phyloP scores from a whole-genome alignment of 2,113 vertebrate genomes.

The Silurus glanis region DNA sequence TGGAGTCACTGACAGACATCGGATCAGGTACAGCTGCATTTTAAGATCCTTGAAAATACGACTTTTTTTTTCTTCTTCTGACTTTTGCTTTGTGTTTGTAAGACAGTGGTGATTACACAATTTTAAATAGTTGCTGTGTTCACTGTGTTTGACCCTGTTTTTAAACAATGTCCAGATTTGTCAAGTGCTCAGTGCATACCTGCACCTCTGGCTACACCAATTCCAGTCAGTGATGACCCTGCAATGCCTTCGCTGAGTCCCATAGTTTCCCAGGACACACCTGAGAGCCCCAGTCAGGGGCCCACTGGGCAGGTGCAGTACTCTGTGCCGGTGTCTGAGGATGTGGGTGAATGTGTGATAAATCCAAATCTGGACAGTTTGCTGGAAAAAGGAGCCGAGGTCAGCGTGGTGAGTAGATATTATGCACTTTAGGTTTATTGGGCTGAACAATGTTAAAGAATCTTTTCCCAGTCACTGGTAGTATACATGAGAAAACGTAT shows the following conservation, averaged over 20 bases:
- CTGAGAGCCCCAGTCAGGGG: slow-evolving; percentile 76
- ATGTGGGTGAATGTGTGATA: slow-evolving; percentile 88
- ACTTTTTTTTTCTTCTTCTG: too few species aligned
- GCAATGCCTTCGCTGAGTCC: slow-evolving; percentile 67
- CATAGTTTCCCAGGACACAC: slow-evolving; percentile 63
- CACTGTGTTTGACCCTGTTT: not conserved
- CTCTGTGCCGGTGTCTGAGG: slow-evolving; percentile 82
- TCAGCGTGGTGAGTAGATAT: slow-evolving; percentile 78
- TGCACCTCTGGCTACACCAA: slow-evolving; percentile 75
- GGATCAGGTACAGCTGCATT: slow-evolving; percentile 79
- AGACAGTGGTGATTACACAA: not conserved
- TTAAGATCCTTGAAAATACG: not conserved
- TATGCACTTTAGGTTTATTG: not conserved
- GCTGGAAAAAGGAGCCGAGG: slow-evolving; percentile 82
- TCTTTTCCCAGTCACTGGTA: not conserved
- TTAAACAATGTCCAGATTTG: slow-evolving; percentile 53
- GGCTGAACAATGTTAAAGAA: not conserved
- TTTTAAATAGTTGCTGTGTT: not conserved
- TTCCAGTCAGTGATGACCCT: slow-evolving; percentile 77
- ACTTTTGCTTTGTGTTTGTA: not conserved
- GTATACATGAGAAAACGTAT: too few species aligned
- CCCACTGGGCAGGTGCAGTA: slow-evolving; percentile 72
- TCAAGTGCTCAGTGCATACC: slow-evolving; percentile 79
- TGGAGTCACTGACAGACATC: slow-evolving; percentile 90
- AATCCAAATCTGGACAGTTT: slow-evolving; percentile 87